phyloP scores from a whole-genome alignment of 2,888 invertebrate genomes.

The Pteria penguin region DNA sequence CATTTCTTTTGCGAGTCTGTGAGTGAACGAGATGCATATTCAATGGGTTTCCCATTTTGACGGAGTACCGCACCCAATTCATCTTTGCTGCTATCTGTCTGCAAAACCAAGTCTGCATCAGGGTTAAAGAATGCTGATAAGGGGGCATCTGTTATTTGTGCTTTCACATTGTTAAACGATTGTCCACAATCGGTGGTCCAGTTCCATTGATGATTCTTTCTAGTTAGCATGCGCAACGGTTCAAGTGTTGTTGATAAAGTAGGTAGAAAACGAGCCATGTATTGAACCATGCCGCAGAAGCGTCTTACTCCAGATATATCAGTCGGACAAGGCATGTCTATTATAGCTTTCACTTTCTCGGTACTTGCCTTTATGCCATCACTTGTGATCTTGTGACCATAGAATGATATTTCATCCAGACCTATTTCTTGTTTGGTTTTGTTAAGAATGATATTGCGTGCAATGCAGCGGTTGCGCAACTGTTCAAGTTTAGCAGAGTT shows the following conservation, averaged over 20 bases:
- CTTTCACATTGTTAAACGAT: slow-evolving; percentile 41
- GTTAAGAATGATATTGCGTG: slow-evolving; percentile 38
- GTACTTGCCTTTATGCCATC: slow-evolving; percentile 13
- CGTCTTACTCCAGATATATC: slow-evolving; percentile 31
- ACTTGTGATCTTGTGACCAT: slow-evolving; percentile 27
- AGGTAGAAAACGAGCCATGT: slow-evolving; percentile 29
- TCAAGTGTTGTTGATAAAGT: slow-evolving; percentile 6
- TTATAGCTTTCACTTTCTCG: slow-evolving; percentile 23
- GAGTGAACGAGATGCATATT: slow-evolving; percentile 51
- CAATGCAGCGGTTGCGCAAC: slow-evolving; percentile 18
- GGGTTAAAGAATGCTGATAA: slow-evolving; percentile 46
- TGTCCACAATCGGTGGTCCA: slow-evolving; percentile 39
- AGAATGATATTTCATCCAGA: slow-evolving; percentile 20
- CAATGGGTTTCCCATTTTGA: slow-evolving; percentile 48
- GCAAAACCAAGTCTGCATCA: slow-evolving; percentile 45
- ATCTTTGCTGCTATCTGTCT: slow-evolving; percentile 52
- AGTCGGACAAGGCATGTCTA: slow-evolving; percentile 38
- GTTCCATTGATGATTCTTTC: slow-evolving; percentile 26
- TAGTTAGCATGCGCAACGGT: slow-evolving; percentile 29
- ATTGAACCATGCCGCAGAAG: slow-evolving; percentile 31
- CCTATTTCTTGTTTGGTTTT: slow-evolving; percentile 27
- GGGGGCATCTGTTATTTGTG: slow-evolving; percentile 40
- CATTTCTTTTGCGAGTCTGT: slow-evolving; percentile 47
- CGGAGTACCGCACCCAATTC: slow-evolving; percentile 49
- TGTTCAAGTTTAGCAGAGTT: slow-evolving; percentile 20